Percentiles rank a stretch among this genome's conserved stretches.
These are phyloP conservation scores for Helleia helle DNA, from an alignment of 2,888 invertebrate species.

Conservation along the genomic window DNA sequence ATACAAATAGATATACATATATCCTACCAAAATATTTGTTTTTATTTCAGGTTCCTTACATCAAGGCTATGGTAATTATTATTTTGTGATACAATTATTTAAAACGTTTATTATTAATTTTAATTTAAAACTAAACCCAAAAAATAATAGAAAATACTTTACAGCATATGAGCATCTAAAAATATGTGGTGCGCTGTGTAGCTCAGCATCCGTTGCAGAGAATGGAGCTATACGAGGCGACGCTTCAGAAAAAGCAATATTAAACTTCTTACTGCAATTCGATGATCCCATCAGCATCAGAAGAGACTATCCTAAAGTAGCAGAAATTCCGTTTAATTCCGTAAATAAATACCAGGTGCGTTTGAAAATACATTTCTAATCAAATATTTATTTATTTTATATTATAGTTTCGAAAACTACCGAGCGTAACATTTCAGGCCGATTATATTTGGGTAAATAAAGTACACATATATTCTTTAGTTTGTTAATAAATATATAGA, in stretches of 20 bases:
- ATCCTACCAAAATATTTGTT: no score
- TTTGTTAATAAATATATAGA: no score
- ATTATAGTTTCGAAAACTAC: no score
- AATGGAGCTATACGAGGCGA: slow-evolving; percentile 87
- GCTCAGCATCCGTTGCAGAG: slow-evolving; percentile 93
- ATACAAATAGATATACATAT: no score
- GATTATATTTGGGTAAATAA: no score
- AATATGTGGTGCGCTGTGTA: slow-evolving; percentile 94
- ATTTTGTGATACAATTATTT: no score
- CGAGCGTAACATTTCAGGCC: no score
- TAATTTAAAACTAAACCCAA: neutral
- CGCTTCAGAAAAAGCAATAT: slow-evolving; percentile 93
- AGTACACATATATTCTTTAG: neutral
- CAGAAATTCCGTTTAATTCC: slow-evolving; percentile 95
- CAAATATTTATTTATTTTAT: no score
- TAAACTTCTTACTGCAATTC: slow-evolving; percentile 78
- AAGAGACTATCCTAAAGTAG: slow-evolving; percentile 85
- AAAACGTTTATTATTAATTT: neutral
- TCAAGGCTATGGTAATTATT: no score
- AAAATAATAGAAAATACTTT: slow-evolving; percentile 12
- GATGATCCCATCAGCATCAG: slow-evolving; percentile 86
- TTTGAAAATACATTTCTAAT: no score
- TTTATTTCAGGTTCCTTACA: no score
- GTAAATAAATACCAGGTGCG: slow-evolving; percentile 94
- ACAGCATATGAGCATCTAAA: slow-evolving; percentile 85